Evolutionary conservation across 2,797 vertebrate genomes (phyloP), one percentile per base, ranked within the genome.

Genomic region (Melanotaenia boesemani): DNA sequence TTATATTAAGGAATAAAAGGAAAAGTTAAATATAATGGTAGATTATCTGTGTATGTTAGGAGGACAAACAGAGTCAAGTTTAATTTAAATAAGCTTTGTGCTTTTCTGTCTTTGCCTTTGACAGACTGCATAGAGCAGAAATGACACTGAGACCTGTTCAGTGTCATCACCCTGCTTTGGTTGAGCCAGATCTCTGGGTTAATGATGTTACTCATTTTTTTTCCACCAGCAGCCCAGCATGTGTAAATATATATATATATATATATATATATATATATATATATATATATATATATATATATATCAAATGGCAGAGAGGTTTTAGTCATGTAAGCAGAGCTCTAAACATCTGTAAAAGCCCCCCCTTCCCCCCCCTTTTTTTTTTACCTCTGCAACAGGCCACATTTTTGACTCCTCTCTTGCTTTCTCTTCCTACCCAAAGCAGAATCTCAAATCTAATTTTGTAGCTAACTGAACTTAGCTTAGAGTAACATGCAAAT

Each of bases 151-250:
- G 32, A 80, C 76, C 67, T 77, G 71, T 34, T 79, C 64, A 69
- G 68, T 59, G 81, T 83, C 76, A 63, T 59, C 70, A 16, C 72
- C 50, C 62, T 71, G 44, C 39, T 73, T 44, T 20, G 56, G 62
- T 62, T 44, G 36, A 39, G 22, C 8, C 0, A 8, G 50, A 39
- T 62, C 63, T 74, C 60, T 68, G 69, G 79, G 72, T 87, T 76
- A 74, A 73, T 13, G 60, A 66, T 80, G 77, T 81, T 78, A 77
- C 62, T 85, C 62, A 80, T 20, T 69, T 36, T 37, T 57, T 62
- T 48, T 72, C 60, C 50, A 36, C 58, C 24, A 67, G 52, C 57
- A 64, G n/a, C 24, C 44, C 39, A 67, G 30, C 54, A 55, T 60
- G 36, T 16, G 9, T 22, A 54, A 36, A 66, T 0, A 59, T 32